A percentile compares a stretch with the other conserved stretches of the same genome.
phyloP scores from a whole-genome alignment of 1,140 invertebrate species.

The Cotesia chilonis region DNA sequence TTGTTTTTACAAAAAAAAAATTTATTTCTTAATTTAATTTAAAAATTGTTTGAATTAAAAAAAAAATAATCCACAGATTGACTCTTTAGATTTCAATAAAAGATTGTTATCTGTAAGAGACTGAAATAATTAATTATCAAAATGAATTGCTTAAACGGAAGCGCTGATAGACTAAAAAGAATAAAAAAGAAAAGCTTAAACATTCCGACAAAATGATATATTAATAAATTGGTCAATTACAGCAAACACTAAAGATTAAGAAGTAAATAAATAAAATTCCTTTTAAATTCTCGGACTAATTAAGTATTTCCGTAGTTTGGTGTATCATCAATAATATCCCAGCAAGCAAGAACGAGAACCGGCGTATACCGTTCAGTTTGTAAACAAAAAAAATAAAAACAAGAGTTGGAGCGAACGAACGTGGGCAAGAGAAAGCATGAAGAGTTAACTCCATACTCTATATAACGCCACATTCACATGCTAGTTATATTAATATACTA shows the following conservation, averaged over 20 bases:
- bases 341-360: background rate
- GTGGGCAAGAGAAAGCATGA: conserved; percentile 6
- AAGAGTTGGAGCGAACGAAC: background rate
- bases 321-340: conserved; percentile 15
- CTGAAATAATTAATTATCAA: no score
- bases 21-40: no score
- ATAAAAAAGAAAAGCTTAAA: no score
- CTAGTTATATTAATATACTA: background rate
- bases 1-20: no score
- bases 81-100: no score
- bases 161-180: no score
- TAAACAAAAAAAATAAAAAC: conserved; percentile 13
- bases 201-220: no score
- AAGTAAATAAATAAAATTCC: conserved; percentile 15
- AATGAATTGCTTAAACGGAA: no score
- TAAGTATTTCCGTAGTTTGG: conserved; percentile 25
- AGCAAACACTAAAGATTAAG: background rate
- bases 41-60: no score
- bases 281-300: background rate
- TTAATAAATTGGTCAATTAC: background rate
- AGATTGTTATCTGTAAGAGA: no score
- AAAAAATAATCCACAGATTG: no score
- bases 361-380: background rate
- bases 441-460: background rate
- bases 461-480: no score